Evolutionary conservation across 2,888 invertebrate species (phyloP).

Genomic region (Panorpa germanica): DNA sequence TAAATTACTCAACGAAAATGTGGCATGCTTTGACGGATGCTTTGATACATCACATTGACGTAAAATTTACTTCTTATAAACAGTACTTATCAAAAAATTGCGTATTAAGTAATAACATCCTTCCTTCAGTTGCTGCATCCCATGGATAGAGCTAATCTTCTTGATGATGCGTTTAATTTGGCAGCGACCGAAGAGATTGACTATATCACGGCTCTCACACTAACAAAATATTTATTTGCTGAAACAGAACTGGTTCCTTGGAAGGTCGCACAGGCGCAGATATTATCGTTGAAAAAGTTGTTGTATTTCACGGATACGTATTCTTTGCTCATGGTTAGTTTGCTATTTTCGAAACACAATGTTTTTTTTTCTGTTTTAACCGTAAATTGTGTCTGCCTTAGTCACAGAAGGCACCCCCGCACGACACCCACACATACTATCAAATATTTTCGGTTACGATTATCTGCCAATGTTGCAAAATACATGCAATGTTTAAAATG

Average conservation of each 20-base stretch:
- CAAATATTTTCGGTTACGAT: too few species aligned
- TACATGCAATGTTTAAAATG: too few species aligned
- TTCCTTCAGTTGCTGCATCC: constrained; percentile 25
- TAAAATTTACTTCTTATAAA: constrained; percentile 8
- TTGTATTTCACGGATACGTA: constrained; percentile 34
- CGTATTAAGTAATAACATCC: neutral
- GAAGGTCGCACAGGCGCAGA: constrained; percentile 39
- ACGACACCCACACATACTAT: too few species aligned
- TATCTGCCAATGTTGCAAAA: too few species aligned
- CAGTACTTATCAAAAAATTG: neutral
- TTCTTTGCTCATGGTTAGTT: constrained; percentile 28
- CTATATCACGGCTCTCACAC: constrained; percentile 46
- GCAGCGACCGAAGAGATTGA: constrained; percentile 48
- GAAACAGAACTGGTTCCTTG: constrained; percentile 62
- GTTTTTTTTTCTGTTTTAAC: too few species aligned
- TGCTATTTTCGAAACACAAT: too few species aligned
- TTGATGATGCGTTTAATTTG: constrained; percentile 68
- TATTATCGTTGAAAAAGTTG: constrained; percentile 28
- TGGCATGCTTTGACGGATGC: constrained; percentile 32
- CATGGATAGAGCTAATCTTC: constrained; percentile 57
- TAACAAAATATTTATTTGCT: constrained; percentile 43
- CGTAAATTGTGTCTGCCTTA: too few species aligned
- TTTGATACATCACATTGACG: constrained; percentile 18
- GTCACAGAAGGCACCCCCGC: too few species aligned
- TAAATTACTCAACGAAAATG: constrained; percentile 51